Base-by-base conservation (phyloP, 2,113 vertebrate species). In the Heterocephalus glaber region DNA sequence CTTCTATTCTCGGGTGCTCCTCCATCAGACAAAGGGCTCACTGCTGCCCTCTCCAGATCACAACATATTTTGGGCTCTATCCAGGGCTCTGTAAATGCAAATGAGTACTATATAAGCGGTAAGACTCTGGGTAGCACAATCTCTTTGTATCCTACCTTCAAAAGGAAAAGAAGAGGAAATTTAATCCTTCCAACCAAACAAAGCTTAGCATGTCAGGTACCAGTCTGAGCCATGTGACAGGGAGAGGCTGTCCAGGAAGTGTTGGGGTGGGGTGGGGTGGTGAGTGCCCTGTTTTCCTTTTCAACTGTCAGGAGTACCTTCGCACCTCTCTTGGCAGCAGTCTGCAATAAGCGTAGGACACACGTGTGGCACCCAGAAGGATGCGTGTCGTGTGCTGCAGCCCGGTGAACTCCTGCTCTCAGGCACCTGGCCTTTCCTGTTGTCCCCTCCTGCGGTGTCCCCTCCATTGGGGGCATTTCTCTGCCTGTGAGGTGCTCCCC, bases 391-490 rank as follows among this genome's bases (percentile, higher is more conserved):
- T 14, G 38, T 3, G 6, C 38, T 41, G 44, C 33, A 11, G 14
- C 58, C 76, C n/a, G 22, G 10, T 33, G n/a, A 30, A 38, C 82
- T 60, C 4, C 49, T 68, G 17, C 3, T 26, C 30, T 92, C 35
- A 3, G 26, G 60, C 9, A 28, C 24, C 60, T 28, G 60, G 17
- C 65, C n/a, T 0, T 63, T 14, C 4, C 1, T 3, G 28, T 54
- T 26, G 86, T 80, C 6, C 80, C 70, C 44, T 70, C 86, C 41
- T 19, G 0, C 1, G 22, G 19, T 38, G 16, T 84, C 61, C 8
- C 7, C 58, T 10, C 0, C 26, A 4, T 22, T n/a, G 7, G 2
- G 68, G 49, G 19, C 22, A 1, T 54, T 33, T 26, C 54, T 26
- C 2, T 2, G 17, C 35, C 26, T 13, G 19, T 10, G 84, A 26